Base-by-base conservation (phyloP, 2,888 invertebrate species). In the Apamea crenata region DNA sequence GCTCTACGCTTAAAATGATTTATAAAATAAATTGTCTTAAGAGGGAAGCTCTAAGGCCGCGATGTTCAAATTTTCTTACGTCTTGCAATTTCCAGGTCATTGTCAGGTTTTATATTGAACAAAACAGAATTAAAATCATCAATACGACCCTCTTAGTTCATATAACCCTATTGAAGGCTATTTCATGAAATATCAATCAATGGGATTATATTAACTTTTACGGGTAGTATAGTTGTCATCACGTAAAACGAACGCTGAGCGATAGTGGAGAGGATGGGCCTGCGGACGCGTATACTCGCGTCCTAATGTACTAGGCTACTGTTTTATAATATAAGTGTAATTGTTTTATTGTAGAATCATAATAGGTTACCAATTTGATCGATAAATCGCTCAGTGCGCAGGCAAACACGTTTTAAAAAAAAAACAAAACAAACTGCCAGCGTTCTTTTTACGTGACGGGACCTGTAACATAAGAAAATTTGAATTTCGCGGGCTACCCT, bases 1-100 rank as follows among this genome's bases (percentile, higher is more conserved):
- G 68, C 7, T 40, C 44, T 21, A 47, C 21, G 77, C 29, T 69
- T 40, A 40, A 66, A 72, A 73, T 66, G 73, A 78, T 87, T 83
- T 80, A 59, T 44, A 32, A 56, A 79, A 74, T 65, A 44, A 77
- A 77, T 47, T 59, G 50, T 69, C 67, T 70, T 69, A 61, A 18
- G 1, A 2, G 16, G 16, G 16, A 61, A 16, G 29, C 61, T 7
- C n/a, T n/a, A 14, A 14, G 14, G n/a, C 21, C n/a, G 25, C 56
- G 25, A 53, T 5, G 21, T 53, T 21, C 7, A 53, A 25, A 10
- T 25, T 10, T 25, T 56, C 10, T 25, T 56, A 10, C 25, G 56
- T 56, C 25, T 56, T 25, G 25, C 25, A 7, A 2, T 25, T 2
- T 21, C 0, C n/a, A n/a, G n/a, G n/a, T n/a, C n/a, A n/a, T n/a